Conservation (phyloP, 2,113 vertebrate genomes). For the Calonectris borealis region DNA sequence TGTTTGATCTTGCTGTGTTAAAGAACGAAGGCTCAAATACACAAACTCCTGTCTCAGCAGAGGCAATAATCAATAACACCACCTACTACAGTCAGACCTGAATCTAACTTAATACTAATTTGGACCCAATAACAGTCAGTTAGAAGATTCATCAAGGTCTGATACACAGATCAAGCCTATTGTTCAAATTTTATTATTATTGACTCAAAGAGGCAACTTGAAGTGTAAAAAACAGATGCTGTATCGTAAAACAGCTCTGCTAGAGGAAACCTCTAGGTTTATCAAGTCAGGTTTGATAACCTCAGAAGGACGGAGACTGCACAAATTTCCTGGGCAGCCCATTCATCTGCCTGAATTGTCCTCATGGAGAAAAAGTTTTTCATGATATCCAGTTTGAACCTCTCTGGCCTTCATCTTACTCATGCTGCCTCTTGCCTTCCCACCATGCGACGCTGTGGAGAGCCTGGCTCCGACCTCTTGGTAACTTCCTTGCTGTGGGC, state of each 20-base stretch:
- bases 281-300: not conserved
- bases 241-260: not conserved
- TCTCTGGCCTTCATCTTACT: not conserved
- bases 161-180: not conserved
- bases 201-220: not conserved
- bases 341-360: not conserved
- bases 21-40: not conserved
- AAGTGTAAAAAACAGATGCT: not conserved
- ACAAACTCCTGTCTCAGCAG: not conserved
- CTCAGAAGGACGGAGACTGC: not conserved
- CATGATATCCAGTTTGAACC: not conserved
- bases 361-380: not conserved
- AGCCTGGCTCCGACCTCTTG: not conserved
- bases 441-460: not conserved
- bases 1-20: not conserved
- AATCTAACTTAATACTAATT: not conserved
- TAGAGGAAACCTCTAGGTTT: not conserved
- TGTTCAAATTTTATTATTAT: not conserved
- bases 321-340: not conserved
- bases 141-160: not conserved
- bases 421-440: not conserved
- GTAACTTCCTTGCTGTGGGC: not conserved
- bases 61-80: not conserved
- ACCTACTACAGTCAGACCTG: not conserved
- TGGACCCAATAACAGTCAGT: not conserved